Conservation (phyloP, 2,113 vertebrate genomes). For the Arenaria interpres region DNA sequence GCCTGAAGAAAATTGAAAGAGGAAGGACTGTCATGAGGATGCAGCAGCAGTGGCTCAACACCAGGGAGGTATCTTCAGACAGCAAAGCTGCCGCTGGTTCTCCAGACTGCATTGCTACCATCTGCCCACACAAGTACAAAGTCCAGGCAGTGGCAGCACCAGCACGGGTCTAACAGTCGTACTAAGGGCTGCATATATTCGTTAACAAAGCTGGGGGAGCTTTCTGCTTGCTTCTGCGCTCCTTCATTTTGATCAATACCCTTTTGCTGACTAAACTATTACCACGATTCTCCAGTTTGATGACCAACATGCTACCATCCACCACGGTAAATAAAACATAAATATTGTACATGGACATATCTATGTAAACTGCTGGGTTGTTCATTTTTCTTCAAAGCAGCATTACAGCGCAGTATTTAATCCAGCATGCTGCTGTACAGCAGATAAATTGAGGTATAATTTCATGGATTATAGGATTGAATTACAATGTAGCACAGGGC, state of each 20-base stretch:
- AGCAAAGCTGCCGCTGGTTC: background rate
- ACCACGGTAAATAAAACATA: background rate
- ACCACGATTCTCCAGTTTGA: background rate
- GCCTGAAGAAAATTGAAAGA: background rate
- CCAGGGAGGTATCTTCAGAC: background rate
- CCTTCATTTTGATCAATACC: background rate
- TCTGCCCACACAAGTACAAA: background rate
- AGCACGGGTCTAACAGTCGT: background rate
- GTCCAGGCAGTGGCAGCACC: background rate
- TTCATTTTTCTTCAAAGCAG: background rate
- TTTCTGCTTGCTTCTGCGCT: background rate
- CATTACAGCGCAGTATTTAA: background rate
- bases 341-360: background rate
- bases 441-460: background rate
- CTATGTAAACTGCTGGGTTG: background rate
- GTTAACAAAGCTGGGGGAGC: background rate
- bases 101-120: background rate
- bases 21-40: background rate
- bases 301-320: background rate
- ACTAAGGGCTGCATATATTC: background rate
- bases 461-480: rapidly evolving
- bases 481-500: background rate
- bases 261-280: background rate
- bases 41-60: background rate
- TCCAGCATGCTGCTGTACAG: background rate